Conservation (phyloP, 2,797 vertebrate genomes). For the Coregonus suidteri region DNA sequence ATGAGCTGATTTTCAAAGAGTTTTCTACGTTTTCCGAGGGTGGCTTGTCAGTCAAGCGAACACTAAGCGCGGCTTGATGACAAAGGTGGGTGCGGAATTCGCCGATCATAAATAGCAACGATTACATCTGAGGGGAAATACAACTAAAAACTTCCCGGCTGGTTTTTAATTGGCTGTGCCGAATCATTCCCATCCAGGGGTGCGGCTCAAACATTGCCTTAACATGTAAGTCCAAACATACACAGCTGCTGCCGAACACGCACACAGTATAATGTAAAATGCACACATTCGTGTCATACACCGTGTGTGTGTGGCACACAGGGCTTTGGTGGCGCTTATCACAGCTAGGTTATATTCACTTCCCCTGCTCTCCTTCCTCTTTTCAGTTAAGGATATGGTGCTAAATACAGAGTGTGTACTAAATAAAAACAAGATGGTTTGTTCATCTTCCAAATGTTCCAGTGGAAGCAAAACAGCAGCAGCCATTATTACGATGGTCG, state of each 20-base stretch:
- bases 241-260: neutral
- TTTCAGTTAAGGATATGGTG: no score
- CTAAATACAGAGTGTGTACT: no score
- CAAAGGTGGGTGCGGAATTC: neutral
- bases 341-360: neutral
- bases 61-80: neutral
- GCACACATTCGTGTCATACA: neutral
- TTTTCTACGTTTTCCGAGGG: neutral
- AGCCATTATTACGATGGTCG: no score
- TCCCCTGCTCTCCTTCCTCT: no score
- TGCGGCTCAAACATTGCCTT: neutral
- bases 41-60: neutral
- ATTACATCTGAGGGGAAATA: neutral
- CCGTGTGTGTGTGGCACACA: neutral
- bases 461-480: no score
- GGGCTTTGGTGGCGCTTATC: neutral
- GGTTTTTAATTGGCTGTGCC: neutral
- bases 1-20: neutral
- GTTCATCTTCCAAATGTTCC: neutral
- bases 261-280: neutral
- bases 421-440: no score
- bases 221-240: neutral
- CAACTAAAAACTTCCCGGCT: neutral
- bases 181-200: neutral
- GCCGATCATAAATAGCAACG: neutral